phyloP scores from a whole-genome alignment of 2,113 vertebrate genomes.

The Corythaixoides concolor region DNA sequence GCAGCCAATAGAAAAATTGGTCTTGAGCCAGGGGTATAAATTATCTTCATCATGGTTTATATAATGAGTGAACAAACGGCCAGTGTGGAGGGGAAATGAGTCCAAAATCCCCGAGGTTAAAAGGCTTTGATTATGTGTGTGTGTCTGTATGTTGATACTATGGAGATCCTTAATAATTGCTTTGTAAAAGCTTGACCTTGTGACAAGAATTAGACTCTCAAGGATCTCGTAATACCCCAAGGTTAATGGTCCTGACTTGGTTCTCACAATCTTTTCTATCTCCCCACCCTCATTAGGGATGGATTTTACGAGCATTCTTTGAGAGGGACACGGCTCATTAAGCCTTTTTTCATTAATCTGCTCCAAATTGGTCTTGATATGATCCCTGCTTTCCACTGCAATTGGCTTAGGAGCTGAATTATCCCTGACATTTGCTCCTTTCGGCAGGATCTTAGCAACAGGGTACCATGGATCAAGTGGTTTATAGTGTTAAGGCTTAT shows the following conservation, averaged over 20 bases:
- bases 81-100: background rate
- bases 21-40: background rate
- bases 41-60: background rate
- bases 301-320: constrained; percentile 66
- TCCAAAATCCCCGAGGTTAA: background rate
- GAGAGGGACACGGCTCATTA: constrained; percentile 69
- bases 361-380: constrained; percentile 38
- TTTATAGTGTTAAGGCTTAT: background rate
- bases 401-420: constrained; percentile 6
- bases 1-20: background rate
- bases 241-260: background rate
- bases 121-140: background rate
- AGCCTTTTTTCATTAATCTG: constrained; percentile 75
- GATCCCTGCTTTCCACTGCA: constrained; percentile 42
- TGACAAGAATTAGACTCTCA: constrained; percentile 19
- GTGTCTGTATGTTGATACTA: constrained; percentile 2
- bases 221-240: background rate
- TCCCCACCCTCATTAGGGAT: constrained; percentile 71
- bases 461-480: background rate
- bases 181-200: constrained; percentile 45
- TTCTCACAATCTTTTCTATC: constrained; percentile 17
- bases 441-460: background rate
- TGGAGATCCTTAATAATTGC: constrained; percentile 7
- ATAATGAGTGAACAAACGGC: background rate
- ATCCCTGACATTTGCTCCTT: constrained; percentile 33